Conservation (phyloP, 2,113 vertebrate genomes). For the Pseudonaja textilis region DNA sequence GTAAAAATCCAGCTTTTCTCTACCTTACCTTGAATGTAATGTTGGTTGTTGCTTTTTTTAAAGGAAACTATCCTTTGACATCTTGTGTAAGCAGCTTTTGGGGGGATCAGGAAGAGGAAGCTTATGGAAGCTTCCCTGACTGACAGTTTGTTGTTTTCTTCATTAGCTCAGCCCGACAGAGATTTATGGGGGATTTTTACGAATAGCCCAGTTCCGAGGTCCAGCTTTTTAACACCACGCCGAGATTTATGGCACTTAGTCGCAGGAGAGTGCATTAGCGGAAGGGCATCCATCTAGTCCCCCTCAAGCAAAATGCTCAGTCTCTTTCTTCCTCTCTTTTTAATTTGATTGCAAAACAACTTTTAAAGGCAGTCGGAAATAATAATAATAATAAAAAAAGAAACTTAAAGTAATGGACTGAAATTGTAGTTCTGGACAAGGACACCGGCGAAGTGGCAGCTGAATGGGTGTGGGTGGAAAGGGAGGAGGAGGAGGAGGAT, state of each 20-base stretch:
- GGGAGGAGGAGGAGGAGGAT: background rate
- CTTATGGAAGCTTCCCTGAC: background rate
- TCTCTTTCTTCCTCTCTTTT: slow-evolving; percentile 9
- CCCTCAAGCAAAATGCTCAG: background rate
- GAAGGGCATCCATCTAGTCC: background rate
- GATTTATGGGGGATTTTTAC: slow-evolving; percentile 30
- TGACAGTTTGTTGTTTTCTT: slow-evolving; percentile 30
- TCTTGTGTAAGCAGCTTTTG: background rate
- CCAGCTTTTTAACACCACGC: slow-evolving; percentile 28
- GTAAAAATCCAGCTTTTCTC: background rate
- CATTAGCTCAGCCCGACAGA: slow-evolving; percentile 23
- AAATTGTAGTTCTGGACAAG: slow-evolving; percentile 27
- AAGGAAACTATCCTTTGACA: background rate
- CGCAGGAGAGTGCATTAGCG: slow-evolving; percentile 23
- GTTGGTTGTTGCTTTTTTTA: background rate
- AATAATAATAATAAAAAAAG: slow-evolving; percentile 17
- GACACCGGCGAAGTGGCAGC: background rate
- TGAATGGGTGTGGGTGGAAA: background rate
- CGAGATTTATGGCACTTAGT: slow-evolving; percentile 35
- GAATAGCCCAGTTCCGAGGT: slow-evolving; percentile 20
- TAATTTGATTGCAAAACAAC: slow-evolving; percentile 39
- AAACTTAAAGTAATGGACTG: slow-evolving; percentile 24
- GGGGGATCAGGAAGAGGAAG: background rate
- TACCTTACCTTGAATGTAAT: background rate
- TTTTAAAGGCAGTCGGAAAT: slow-evolving; percentile 34